Conservation (phyloP, 2,113 vertebrate genomes). For the Mastomys coucha region DNA sequence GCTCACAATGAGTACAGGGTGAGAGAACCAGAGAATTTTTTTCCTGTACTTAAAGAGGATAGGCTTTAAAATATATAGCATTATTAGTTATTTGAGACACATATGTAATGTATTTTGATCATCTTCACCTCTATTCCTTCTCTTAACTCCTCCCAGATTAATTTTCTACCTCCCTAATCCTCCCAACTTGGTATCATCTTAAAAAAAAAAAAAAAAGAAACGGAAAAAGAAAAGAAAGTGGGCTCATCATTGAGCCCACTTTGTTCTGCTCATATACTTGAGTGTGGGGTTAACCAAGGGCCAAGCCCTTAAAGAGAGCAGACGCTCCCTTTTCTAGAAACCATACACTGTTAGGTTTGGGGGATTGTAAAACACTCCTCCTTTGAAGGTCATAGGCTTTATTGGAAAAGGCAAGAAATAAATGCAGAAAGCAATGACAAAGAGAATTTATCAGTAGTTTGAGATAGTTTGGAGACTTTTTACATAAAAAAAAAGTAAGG, state of each 20-base stretch:
- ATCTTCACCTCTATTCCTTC: not conserved
- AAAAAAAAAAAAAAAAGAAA: not conserved
- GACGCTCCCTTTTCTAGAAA: too few species aligned
- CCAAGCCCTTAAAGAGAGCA: too few species aligned
- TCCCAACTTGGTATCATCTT: not conserved
- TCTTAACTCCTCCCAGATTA: not conserved
- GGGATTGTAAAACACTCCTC: not conserved
- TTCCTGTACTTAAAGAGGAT: not conserved
- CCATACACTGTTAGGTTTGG: not conserved
- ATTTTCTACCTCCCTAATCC: not conserved
- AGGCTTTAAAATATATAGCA: not conserved
- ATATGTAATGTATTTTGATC: not conserved
- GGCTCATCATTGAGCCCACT: not conserved
- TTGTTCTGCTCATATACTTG: too few species aligned
- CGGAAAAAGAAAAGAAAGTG: not conserved
- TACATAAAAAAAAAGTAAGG: not conserved
- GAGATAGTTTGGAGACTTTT: not conserved
- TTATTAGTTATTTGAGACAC: not conserved
- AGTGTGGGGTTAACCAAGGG: not conserved
- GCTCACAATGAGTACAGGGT: not conserved
- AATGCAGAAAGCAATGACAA: not conserved
- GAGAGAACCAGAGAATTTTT: not conserved
- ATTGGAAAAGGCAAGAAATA: constrained; percentile 9
- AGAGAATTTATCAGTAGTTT: not conserved
- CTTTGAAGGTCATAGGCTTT: not conserved